Evolutionary conservation across 2,888 invertebrate species (phyloP).

Genomic region (Camponotus fellah): DNA sequence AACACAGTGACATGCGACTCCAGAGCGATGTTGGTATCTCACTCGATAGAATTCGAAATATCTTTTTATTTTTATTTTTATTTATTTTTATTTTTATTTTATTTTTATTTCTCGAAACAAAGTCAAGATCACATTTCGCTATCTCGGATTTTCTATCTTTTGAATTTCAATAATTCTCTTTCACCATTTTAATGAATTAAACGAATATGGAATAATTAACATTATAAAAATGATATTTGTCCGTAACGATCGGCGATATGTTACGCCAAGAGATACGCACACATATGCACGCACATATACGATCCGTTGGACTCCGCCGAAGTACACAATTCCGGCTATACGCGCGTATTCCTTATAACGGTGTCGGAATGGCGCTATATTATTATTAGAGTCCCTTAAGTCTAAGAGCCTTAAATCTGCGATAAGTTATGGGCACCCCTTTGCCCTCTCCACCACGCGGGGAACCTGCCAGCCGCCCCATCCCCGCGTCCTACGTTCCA

Average conservation of each 20-base stretch:
- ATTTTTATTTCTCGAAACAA: neutral
- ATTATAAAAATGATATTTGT: conserved; percentile 13
- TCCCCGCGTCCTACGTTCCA: conserved; percentile 67
- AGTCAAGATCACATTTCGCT: neutral
- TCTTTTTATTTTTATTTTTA: too few species aligned
- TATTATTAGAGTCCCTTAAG: conserved; percentile 86
- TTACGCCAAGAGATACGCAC: neutral
- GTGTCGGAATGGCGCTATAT: conserved; percentile 84
- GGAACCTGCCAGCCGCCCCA: conserved; percentile 73
- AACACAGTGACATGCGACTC: too few species aligned
- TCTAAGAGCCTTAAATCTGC: conserved; percentile 87
- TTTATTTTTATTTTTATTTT: too few species aligned
- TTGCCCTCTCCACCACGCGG: conserved; percentile 66
- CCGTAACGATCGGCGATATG: conserved; percentile 14
- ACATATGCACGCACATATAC: neutral
- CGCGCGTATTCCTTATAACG: conserved; percentile 83
- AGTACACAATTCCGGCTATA: conserved; percentile 61
- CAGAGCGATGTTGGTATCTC: too few species aligned
- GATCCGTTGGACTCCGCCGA: conserved; percentile 45
- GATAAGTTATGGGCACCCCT: conserved; percentile 86
- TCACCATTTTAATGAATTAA: neutral
- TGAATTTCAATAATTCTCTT: neutral
- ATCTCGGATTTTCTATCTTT: neutral
- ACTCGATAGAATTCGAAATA: too few species aligned
- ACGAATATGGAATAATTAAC: neutral